Evolutionary conservation across 1,140 invertebrate genomes (phyloP), one percentile per base, ranked within the genome.

Genomic region (Gonioctena quinquepunctata): DNA sequence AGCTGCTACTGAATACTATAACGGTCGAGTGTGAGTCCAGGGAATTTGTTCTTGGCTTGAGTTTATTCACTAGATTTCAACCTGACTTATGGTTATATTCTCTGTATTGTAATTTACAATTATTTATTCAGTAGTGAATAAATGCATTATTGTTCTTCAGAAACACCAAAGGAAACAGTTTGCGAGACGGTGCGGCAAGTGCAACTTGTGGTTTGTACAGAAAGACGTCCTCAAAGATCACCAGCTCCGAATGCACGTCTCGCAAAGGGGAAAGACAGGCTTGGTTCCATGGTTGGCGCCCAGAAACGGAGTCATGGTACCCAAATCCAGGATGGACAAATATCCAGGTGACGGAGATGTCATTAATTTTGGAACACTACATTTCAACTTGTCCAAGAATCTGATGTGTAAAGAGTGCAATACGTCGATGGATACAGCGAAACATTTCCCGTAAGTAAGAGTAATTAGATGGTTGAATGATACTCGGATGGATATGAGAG

Each of bases 381-480:
- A 72, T 23, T 78, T 71, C 22, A 75, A 77, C 56, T 21, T 89
- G 74, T 84, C 86, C 3, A 87, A 87, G 50, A 84, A 85, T 4
- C 68, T 85, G 57, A 78, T 87, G 4, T 93, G 91, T 77, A 87
- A 90, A 62, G 91, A 93, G 79, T 93, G 91, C 76, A 88, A 90
- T 74, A 86, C 86, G n/a, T 86, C 88, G 33, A 84, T 93, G 18
- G 86, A 88, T 13, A 85, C 85, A 69, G 83, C 88, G 16, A 85
- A 89, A 72, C 91, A 92, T 83, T 93, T 90, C 83, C 85, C 89
- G 90, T 92, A 84, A 87, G 88, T 76, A n/a, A n/a, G n/a, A n/a
- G n/a, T n/a, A n/a, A n/a, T n/a, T n/a, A n/a, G n/a, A n/a, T n/a
- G n/a, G n/a, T n/a, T n/a, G n/a, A n/a, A n/a, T n/a, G n/a, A n/a